Evolutionary conservation across 2,797 vertebrate species (phyloP).

Genomic region (Chaetophractus vellerosus): DNA sequence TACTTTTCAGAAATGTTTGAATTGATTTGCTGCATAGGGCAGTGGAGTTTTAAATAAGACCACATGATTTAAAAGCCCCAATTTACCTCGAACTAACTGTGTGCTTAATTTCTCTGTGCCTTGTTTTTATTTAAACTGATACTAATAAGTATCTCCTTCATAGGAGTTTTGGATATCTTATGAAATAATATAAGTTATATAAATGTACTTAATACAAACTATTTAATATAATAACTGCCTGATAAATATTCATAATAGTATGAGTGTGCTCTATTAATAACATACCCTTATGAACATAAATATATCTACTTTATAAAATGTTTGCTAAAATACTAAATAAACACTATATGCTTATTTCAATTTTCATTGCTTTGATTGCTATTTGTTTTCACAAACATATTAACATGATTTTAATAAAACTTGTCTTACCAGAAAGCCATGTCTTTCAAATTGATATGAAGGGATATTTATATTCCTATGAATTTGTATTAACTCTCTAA

Average conservation of each 20-base stretch:
- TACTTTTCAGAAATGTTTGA: not conserved
- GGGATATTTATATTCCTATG: not conserved
- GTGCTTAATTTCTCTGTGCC: not conserved
- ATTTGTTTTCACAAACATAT: not conserved
- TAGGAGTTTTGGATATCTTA: not conserved
- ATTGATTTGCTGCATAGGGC: not conserved
- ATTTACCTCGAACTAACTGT: not conserved
- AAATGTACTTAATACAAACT: not conserved
- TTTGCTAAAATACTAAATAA: not conserved
- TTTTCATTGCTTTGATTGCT: slow-evolving; percentile 23
- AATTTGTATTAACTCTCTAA: slow-evolving; percentile 1
- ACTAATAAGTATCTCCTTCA: not conserved
- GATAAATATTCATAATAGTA: slow-evolving; percentile 6
- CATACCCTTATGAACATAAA: not conserved
- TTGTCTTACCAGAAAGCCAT: not conserved
- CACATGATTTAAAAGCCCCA: not conserved
- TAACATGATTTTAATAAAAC: not conserved
- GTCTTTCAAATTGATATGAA: not conserved
- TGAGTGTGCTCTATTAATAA: not conserved
- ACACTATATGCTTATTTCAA: slow-evolving; percentile 42
- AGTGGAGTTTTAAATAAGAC: not conserved
- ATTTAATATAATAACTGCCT: not conserved
- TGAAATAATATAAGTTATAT: not conserved
- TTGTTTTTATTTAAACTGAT: not conserved
- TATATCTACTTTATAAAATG: slow-evolving; percentile 41